These are phyloP conservation scores for Ambastaia sidthimunki DNA, from an alignment of 2,797 vertebrate species.

Conservation along the genomic window DNA sequence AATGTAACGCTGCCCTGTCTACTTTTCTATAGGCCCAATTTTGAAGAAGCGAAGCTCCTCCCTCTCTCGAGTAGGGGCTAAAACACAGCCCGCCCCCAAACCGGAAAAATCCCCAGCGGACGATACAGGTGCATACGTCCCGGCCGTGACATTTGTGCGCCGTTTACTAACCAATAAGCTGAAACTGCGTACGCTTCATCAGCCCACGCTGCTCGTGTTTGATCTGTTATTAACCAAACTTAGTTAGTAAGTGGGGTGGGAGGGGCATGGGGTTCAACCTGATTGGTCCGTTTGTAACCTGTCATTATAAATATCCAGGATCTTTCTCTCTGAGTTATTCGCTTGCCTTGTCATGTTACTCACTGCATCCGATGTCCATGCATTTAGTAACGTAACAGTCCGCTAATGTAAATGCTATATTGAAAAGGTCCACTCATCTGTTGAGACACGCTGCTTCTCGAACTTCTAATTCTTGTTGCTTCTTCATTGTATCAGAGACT, in stretches of 20 bases:
- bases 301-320: neutral
- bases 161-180: constrained; percentile 22
- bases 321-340: constrained; percentile 47
- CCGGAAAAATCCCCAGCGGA: constrained; percentile 82
- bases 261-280: neutral
- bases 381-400: constrained; percentile 15
- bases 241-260: neutral
- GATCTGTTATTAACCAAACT: constrained; percentile 1
- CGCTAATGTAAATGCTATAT: neutral
- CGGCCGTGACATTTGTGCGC: constrained; percentile 2
- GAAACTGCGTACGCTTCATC: neutral
- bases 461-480: constrained; percentile 11
- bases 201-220: constrained; percentile 12
- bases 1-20: constrained; percentile 66
- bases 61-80: constrained; percentile 84
- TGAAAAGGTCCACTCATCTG: neutral
- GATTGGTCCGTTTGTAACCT: neutral
- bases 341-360: constrained; percentile 23
- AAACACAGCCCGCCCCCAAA: constrained; percentile 76
- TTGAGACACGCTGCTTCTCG: neutral
- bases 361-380: constrained; percentile 6
- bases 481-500: constrained; percentile 4
- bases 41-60: constrained; percentile 89
- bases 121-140: constrained; percentile 84
- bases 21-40: constrained; percentile 74